These are phyloP conservation scores for Syrista parreyssii DNA, from an alignment of 2,888 invertebrate species.

Conservation along the genomic window DNA sequence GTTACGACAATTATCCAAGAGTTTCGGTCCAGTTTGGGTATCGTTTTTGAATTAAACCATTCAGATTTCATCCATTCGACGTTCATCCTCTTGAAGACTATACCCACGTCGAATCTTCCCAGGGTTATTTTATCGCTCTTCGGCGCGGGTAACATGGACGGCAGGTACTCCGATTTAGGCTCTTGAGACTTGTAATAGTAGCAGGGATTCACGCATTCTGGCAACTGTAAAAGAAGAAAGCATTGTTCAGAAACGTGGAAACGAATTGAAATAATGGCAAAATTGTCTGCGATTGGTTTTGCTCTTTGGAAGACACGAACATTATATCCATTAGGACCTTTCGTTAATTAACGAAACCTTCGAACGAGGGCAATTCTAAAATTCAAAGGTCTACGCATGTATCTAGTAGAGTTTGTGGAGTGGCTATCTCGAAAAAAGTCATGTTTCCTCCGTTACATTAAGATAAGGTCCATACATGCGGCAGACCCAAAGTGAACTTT, in stretches of 20 bases:
- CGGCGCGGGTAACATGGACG: constrained; percentile 59
- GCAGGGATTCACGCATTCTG: constrained; percentile 57
- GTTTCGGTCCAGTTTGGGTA: constrained; percentile 46
- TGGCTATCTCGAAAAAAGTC: constrained; percentile 19
- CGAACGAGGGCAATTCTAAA: neutral
- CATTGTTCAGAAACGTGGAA: neutral
- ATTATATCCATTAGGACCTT: neutral
- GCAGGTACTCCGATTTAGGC: constrained; percentile 52
- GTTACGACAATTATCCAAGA: constrained; percentile 58
- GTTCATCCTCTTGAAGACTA: constrained; percentile 48
- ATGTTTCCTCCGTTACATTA: constrained; percentile 30
- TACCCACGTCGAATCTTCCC: constrained; percentile 55
- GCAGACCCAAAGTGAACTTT: neutral
- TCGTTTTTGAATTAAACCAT: constrained; percentile 49
- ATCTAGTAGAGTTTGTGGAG: neutral
- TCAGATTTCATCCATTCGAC: constrained; percentile 52
- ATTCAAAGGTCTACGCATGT: neutral
- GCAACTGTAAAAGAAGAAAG: constrained; percentile 47
- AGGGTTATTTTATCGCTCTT: constrained; percentile 50
- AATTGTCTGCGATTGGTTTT: neutral
- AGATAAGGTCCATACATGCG: constrained; percentile 21
- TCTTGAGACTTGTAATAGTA: constrained; percentile 49
- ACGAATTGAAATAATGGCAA: neutral
- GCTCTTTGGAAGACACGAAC: neutral
- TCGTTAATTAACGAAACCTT: neutral